A percentile compares a stretch with the other conserved stretches of the same genome.
These are phyloP conservation scores for Drosophila hamatofila DNA, from an alignment of 2,888 invertebrate genomes.

Conservation along the genomic window DNA sequence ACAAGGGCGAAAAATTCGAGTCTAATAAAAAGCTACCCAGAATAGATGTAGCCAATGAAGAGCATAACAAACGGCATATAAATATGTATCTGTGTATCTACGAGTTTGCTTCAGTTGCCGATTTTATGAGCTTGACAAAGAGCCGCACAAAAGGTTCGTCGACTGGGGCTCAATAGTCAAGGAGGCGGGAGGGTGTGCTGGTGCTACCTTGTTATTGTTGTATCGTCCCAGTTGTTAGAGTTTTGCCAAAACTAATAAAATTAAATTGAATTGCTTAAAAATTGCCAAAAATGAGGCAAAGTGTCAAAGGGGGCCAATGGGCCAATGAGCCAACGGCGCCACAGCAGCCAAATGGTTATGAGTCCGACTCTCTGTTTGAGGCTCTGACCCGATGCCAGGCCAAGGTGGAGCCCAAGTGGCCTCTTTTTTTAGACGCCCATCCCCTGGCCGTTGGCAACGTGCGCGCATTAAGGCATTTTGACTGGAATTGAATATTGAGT, in stretches of 20 bases:
- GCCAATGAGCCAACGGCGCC: slow-evolving; percentile 38
- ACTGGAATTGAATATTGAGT: slow-evolving; percentile 78
- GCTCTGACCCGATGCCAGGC: slow-evolving; percentile 3
- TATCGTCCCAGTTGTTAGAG: slow-evolving; percentile 76
- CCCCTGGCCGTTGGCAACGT: slow-evolving; percentile 59
- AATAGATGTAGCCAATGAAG: slow-evolving; percentile 65
- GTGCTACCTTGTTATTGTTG: slow-evolving; percentile 73
- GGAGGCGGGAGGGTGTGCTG: background rate
- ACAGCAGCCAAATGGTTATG: slow-evolving; percentile 66
- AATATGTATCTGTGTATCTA: slow-evolving; percentile 59
- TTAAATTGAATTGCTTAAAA: slow-evolving; percentile 82
- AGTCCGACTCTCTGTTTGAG: slow-evolving; percentile 23
- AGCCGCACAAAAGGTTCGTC: slow-evolving; percentile 48
- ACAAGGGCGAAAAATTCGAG: slow-evolving; percentile 29
- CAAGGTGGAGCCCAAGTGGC: slow-evolving; percentile 17
- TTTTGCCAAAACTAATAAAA: slow-evolving; percentile 81
- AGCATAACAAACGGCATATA: slow-evolving; percentile 77
- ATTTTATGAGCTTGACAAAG: slow-evolving; percentile 72
- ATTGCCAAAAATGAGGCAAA: slow-evolving; percentile 80
- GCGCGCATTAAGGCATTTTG: slow-evolving; percentile 75
- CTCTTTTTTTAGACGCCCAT: slow-evolving; percentile 9
- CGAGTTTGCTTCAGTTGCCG: slow-evolving; percentile 45
- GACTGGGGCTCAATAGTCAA: background rate
- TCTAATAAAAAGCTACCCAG: slow-evolving; percentile 62
- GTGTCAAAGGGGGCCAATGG: slow-evolving; percentile 62